These are phyloP conservation scores for Pediacus dermestoides DNA, from an alignment of 2,888 invertebrate species.

Conservation along the genomic window DNA sequence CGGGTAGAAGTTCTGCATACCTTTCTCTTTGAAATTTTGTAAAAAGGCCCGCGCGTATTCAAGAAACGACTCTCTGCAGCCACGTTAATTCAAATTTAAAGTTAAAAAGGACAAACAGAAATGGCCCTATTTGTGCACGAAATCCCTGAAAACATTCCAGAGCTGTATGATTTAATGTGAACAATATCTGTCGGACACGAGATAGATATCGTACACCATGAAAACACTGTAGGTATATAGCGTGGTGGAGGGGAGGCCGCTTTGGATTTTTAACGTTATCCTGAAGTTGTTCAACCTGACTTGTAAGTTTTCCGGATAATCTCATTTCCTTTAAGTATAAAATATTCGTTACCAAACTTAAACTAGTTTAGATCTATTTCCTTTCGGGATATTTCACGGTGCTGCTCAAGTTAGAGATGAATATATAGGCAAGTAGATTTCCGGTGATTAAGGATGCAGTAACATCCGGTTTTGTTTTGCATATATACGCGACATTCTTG, in stretches of 20 bases:
- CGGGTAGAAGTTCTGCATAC: too few species aligned
- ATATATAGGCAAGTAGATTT: slow-evolving; percentile 9
- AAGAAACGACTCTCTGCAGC: too few species aligned
- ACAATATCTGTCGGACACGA: slow-evolving; percentile 19
- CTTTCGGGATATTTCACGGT: slow-evolving; percentile 24
- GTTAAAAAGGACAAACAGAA: too few species aligned
- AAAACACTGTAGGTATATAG: slow-evolving; percentile 3
- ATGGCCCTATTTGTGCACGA: too few species aligned
- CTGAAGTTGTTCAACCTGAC: neutral
- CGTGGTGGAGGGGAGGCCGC: neutral
- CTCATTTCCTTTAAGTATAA: slow-evolving; percentile 19
- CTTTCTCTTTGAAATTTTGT: too few species aligned
- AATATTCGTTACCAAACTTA: slow-evolving; percentile 18
- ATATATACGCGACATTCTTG: slow-evolving; percentile 4
- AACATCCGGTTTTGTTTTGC: slow-evolving; percentile 9
- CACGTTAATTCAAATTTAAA: too few species aligned
- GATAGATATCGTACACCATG: slow-evolving; percentile 13
- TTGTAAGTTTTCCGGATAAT: slow-evolving; percentile 14
- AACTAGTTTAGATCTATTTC: slow-evolving; percentile 20
- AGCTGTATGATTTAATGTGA: slow-evolving; percentile 19
- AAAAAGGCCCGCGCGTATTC: too few species aligned
- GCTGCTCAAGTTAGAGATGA: neutral
- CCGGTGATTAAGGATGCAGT: slow-evolving; percentile 8
- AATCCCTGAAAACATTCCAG: slow-evolving; percentile 17
- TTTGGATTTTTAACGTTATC: slow-evolving; percentile 4